These are phyloP conservation scores for Antidorcas marsupialis DNA, from an alignment of 2,113 vertebrate genomes.

Conservation along the genomic window DNA sequence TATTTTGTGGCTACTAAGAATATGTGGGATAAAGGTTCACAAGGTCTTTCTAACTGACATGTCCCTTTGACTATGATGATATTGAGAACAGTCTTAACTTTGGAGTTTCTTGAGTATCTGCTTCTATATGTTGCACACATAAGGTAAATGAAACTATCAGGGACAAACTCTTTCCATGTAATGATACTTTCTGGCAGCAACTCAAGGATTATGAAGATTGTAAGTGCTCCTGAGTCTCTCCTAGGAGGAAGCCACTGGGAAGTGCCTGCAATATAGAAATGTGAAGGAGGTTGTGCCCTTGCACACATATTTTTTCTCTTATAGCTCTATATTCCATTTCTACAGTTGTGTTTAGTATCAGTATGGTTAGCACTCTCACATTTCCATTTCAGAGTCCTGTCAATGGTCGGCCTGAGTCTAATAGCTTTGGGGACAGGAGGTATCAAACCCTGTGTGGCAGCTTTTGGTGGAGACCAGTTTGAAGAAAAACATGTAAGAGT, in stretches of 20 bases:
- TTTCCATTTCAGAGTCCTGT: slow-evolving; percentile 82
- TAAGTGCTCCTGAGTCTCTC: not conserved
- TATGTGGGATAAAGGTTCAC: not conserved
- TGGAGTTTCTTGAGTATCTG: not conserved
- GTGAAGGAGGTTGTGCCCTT: not conserved
- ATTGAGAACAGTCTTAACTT: slow-evolving; percentile 11
- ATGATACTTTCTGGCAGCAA: not conserved
- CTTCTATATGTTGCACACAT: not conserved
- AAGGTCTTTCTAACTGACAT: not conserved
- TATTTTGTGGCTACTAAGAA: not conserved
- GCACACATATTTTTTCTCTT: not conserved
- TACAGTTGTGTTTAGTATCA: not conserved
- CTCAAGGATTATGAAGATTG: not conserved
- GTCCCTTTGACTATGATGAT: not conserved
- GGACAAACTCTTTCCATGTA: not conserved
- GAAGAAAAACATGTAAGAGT: slow-evolving; percentile 91
- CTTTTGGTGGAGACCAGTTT: slow-evolving; percentile 98
- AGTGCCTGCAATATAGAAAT: not conserved
- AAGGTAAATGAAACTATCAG: not conserved
- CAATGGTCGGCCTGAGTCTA: slow-evolving; percentile 90
- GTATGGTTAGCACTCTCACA: not conserved
- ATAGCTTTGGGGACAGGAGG: slow-evolving; percentile 97
- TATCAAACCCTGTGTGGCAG: slow-evolving; percentile 97
- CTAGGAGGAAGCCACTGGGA: not conserved
- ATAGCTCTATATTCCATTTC: not conserved